Base-by-base conservation (phyloP, 2,888 invertebrate species). In the Chaetoderma sp. region DNA sequence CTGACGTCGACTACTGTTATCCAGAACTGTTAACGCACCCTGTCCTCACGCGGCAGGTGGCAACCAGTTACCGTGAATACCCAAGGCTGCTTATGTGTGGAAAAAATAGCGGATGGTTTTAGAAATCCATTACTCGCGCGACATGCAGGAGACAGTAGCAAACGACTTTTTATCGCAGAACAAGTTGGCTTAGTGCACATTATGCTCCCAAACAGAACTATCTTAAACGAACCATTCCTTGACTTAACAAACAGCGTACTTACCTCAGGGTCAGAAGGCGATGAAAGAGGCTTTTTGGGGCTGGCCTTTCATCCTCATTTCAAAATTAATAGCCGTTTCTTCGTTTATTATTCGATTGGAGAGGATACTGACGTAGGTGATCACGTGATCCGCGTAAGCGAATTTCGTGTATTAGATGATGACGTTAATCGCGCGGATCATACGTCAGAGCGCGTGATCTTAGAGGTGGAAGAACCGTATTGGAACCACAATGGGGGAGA, bases 251-350 rank as follows among this genome's bases (percentile, higher is more conserved):
- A 57, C 30, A 44, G 64, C 1, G 75, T 80, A 5, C 52, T 76
- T 10, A 74, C 76, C 13, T 72, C 78, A 1, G 13, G 28, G 4
- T 63, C 30, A 5, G 57, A 61, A 32, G 78, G 78, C 0, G 80
- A 80, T 57, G 82, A 83, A 61, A 58, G 82, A n/a, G 83, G 83
- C 0, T 70, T 83, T 44, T 73, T 83, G 1, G 79, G 80, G 2
- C 60, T 83, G 63, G 76, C 77, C 4, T 82, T 83, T 58, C 82
- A 83, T 68, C 83, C 83, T 18, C 52, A 75, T 3, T 83, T 73
- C 66, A 47, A 39, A 16, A 16, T 57, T 30, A 85, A 83, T 63
- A 71, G 76, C 8, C 75, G 73, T 55, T 77, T 84, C 33, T 85
- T 77, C 59, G 65, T 82, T 10, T 83, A 81, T 70, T 83, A 79